Base-by-base conservation (phyloP, 2,888 invertebrate species). In the Portevinia maculata region DNA sequence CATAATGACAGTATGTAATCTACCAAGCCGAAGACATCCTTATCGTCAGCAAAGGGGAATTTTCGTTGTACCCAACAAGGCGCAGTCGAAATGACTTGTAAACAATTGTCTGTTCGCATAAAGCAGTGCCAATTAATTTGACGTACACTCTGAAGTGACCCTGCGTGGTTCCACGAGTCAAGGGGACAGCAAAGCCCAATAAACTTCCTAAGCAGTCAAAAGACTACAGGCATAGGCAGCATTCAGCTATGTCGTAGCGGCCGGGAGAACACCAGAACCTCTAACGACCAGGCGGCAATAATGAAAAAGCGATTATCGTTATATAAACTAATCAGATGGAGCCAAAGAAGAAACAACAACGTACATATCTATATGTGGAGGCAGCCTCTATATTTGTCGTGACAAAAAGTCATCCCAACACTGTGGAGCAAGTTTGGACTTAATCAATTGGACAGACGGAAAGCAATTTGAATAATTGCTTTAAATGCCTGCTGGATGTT, bases 381-480 rank as follows among this genome's bases (percentile, higher is more conserved):
- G 19, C 4, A 44, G 1, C 15, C n/a, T 41, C 19, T 17, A 5
- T 5, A 24, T 24, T 15, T 59, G 28, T 48, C 53, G 60, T 55
- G 62, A 62, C 39, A 67, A 62, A 74, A 62, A 34, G 69, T 67
- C 48, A 79, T 19, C 39, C 6, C 44, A 32, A 19, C 50, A 60
- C 13, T 39, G 46, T 39, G 50, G 37, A 59, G 44, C 57, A 71
- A 60, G 52, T 21, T 74, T 37, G 53, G 52, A 59, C 70, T 81
- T 71, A 81, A 76, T 81, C 81, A 81, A 76, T 30, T 34, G 41
- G 41, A 70, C 70, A 76, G 76, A 76, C 76, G 76, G 70, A 81
- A 64, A 24, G 53, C 70, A 76, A 81, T 76, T 81, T 76, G 76
- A 76, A 81, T 81, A 81, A 81, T 76, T 76, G 70, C 59, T 21